These are phyloP conservation scores for Prietella phreatophila DNA, from an alignment of 2,113 vertebrate species.

Conservation along the genomic window DNA sequence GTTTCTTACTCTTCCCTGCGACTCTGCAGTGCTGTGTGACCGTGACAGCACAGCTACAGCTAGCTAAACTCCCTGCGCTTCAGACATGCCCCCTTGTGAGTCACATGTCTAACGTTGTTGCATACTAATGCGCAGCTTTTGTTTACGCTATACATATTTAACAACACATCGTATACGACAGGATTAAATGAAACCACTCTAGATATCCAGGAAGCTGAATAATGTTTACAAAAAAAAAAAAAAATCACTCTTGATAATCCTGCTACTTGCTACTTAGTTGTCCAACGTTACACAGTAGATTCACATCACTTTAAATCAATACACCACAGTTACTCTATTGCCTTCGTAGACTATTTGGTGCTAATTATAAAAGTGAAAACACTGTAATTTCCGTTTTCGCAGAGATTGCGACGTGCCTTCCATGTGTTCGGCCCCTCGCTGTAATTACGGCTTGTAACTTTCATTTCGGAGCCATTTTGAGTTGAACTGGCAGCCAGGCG, in stretches of 20 bases:
- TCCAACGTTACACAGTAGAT: neutral
- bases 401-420: neutral
- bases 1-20: too few relatives aligned
- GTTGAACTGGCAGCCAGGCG: slow-evolving; percentile 6
- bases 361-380: neutral
- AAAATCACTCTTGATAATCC: too few relatives aligned
- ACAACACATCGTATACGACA: neutral
- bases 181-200: neutral
- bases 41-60: too few relatives aligned
- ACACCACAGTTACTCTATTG: neutral
- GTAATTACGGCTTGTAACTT: slow-evolving; percentile 2
- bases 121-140: neutral
- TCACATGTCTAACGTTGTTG: neutral
- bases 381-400: neutral
- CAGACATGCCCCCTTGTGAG: neutral
- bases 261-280: neutral
- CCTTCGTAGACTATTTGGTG: neutral
- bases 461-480: neutral
- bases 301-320: neutral
- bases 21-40: too few relatives aligned
- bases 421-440: neutral
- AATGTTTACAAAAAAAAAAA: neutral
- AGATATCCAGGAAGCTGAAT: neutral
- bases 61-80: neutral
- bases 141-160: too few relatives aligned